Conservation (phyloP, 2,888 invertebrate species). For the Anoplius nigerrimus region DNA sequence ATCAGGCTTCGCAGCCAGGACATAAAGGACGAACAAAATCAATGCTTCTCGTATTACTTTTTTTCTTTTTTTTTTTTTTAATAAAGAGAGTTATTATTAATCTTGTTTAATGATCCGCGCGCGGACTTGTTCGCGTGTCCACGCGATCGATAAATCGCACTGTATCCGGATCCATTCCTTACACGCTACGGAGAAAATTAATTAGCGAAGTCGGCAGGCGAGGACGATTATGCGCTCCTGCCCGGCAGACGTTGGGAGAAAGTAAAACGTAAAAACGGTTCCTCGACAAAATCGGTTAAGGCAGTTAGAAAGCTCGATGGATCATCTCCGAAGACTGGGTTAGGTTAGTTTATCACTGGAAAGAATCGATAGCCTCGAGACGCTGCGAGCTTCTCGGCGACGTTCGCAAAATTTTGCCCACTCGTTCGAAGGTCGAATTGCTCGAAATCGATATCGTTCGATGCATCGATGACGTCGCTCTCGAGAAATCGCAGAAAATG, state of each 20-base stretch:
- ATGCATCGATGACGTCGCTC: too few species aligned
- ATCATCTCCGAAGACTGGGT: conserved; percentile 11
- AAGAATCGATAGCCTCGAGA: neutral
- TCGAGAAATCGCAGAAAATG: too few species aligned
- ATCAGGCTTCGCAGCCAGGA: too few species aligned
- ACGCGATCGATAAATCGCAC: neutral
- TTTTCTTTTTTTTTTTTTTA: too few species aligned
- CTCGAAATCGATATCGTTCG: too few species aligned
- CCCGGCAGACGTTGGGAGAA: conserved; percentile 25
- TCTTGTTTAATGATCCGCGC: conserved; percentile 19
- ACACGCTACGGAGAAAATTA: neutral
- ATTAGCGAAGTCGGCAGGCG: conserved; percentile 21
- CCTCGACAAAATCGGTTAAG: conserved; percentile 33
- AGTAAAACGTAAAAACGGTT: too few species aligned
- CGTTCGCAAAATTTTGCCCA: too few species aligned
- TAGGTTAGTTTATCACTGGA: neutral
- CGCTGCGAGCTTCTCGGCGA: too few species aligned
- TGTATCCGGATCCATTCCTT: neutral
- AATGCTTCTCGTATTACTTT: too few species aligned
- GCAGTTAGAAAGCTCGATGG: conserved; percentile 41
- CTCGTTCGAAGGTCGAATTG: too few species aligned
- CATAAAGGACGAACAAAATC: too few species aligned
- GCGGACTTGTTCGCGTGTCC: conserved; percentile 18
- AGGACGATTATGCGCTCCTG: neutral
- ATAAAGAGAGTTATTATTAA: conserved; percentile 33